phyloP scores from a whole-genome alignment of 2,797 vertebrate species.

The Bovichtus diacanthus region DNA sequence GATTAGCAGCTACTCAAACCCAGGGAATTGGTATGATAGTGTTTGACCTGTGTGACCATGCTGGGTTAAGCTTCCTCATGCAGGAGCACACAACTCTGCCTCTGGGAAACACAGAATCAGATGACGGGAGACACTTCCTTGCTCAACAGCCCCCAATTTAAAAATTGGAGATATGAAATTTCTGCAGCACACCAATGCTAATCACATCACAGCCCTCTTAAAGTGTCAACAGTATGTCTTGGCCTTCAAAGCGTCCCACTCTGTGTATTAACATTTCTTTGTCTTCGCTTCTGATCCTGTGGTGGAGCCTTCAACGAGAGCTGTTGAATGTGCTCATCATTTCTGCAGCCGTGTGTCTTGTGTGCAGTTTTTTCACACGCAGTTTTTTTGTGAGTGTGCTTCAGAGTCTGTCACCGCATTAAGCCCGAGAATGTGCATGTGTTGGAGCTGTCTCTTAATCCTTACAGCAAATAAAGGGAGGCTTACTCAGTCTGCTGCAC shows the following conservation, averaged over 20 bases:
- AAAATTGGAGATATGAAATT: constrained; percentile 43
- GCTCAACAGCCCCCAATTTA: constrained; percentile 24
- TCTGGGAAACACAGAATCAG: constrained; percentile 36
- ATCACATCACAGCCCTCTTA: constrained; percentile 31
- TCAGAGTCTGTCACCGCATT: constrained; percentile 65
- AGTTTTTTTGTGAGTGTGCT: constrained; percentile 49
- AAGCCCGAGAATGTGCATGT: constrained; percentile 79
- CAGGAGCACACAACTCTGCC: constrained; percentile 36
- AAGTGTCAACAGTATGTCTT: constrained; percentile 51
- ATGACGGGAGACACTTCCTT: constrained; percentile 31
- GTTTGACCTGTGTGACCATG: constrained; percentile 69
- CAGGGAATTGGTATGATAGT: constrained; percentile 69
- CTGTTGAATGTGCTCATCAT: constrained; percentile 68
- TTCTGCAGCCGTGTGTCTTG: constrained; percentile 52
- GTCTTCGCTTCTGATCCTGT: constrained; percentile 52
- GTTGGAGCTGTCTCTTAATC: constrained; percentile 78
- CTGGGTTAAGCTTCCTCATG: constrained; percentile 49
- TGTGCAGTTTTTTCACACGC: constrained; percentile 41
- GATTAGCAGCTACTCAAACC: constrained; percentile 67
- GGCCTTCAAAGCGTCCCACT: constrained; percentile 43
- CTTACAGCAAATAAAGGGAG: constrained; percentile 78
- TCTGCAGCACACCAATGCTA: constrained; percentile 37
- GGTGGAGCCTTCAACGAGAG: constrained; percentile 56
- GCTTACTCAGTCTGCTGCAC: constrained; percentile 77
- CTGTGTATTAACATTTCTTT: constrained; percentile 50